Evolutionary conservation across 1,140 invertebrate genomes (phyloP).

Genomic region (Hypothenemus hampei): DNA sequence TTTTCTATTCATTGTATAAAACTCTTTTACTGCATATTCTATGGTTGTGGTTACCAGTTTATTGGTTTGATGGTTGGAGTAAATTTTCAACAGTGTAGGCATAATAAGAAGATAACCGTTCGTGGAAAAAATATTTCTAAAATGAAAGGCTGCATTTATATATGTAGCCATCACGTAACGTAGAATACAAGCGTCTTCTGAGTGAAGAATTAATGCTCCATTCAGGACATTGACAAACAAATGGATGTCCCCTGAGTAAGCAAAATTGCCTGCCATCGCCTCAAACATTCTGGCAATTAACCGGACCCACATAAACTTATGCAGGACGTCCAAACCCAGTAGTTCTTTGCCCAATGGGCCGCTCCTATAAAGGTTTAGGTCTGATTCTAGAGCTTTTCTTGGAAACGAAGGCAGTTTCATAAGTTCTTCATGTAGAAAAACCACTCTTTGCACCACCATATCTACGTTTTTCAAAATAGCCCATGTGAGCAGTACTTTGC

Average conservation of each 20-base stretch:
- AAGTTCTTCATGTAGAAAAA: constrained; percentile 98
- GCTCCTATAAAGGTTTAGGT: constrained; percentile 88
- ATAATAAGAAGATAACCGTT: constrained; percentile 97
- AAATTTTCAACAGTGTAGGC: constrained; percentile 93
- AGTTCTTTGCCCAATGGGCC: constrained; percentile 90
- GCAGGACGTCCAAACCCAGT: constrained; percentile 89
- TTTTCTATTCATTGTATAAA: constrained; percentile 97
- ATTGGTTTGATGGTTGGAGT: constrained; percentile 97
- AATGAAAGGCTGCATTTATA: constrained; percentile 96
- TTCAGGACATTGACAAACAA: constrained; percentile 97
- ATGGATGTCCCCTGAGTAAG: constrained; percentile 95
- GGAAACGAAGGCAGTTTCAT: constrained; percentile 99
- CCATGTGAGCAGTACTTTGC: constrained; percentile 87
- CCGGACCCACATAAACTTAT: constrained; percentile 98
- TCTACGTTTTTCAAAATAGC: constrained; percentile 86
- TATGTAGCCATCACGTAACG: constrained; percentile 95
- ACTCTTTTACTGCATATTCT: constrained; percentile 97
- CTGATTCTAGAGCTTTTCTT: constrained; percentile 93
- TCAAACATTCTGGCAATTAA: constrained; percentile 96
- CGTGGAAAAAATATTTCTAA: constrained; percentile 98
- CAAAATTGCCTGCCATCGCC: constrained; percentile 97
- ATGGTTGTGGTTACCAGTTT: constrained; percentile 90
- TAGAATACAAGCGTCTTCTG: constrained; percentile 93
- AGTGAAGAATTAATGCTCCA: constrained; percentile 93
- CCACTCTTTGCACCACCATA: constrained; percentile 91